Base-by-base conservation (phyloP, 2,888 invertebrate species). In the Colletes collaris region DNA sequence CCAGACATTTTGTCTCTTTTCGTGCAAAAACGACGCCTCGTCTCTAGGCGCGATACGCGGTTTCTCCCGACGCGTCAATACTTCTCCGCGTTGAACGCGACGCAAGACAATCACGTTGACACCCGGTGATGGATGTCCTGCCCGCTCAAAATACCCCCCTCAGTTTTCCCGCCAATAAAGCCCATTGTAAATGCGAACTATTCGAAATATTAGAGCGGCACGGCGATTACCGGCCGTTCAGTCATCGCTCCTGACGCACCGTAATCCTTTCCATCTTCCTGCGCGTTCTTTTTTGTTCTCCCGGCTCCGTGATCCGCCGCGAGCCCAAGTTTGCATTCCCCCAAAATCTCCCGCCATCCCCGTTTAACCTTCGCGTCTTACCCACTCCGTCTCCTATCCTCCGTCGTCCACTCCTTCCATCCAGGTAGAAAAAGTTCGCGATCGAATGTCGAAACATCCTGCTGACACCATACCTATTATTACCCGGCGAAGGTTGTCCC, bases 171-270 rank as follows among this genome's bases (percentile, higher is more conserved):
- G 91, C 91, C 91, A 91, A 92, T 92, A 91, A 91, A 91, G 90
- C 91, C 91, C 88, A 91, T 92, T 93, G 93, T 92, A 92, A 92
- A 93, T 92, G 92, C 92, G 89, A 92, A 93, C 92, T 93, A 92
- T 92, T 92, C 91, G 92, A 91, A 92, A 92, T 92, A 92, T 93
- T 91, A 91, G 91, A 91, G 88, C 89, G 87, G 75, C 84, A 79
- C 83, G 84, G 87, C 91, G 92, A 92, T 92, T 92, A 92, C 91
- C 89, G 87, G 89, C 83, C 92, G 92, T 89, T 93, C 92, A 90
- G 92, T 93, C 93, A 92, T 92, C 92, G 87, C 86, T 86, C 89
- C 90, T 92, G 92, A 92, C 92, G 91, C 90, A 88, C 87, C 90
- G 85, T 91, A 91, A 92, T 91, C 91, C 92, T 91, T 91, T 90